Evolutionary conservation across 2,888 invertebrate genomes (phyloP).

Genomic region (Neocrepidodera transversa): DNA sequence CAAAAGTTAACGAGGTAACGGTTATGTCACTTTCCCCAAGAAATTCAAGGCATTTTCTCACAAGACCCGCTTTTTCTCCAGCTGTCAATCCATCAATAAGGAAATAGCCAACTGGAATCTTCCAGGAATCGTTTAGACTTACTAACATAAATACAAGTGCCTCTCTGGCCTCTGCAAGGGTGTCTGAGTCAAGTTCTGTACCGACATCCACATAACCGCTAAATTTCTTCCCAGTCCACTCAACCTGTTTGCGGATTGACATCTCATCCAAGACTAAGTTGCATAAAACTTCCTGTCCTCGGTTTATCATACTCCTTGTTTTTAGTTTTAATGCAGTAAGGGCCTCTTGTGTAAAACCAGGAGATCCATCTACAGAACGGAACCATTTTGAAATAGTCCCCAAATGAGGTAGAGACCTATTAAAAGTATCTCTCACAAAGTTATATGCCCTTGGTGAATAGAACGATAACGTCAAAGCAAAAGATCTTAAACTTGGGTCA

Average conservation of each 20-base stretch:
- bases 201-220: conserved; percentile 38
- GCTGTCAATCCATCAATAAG: conserved; percentile 34
- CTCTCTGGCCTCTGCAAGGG: conserved; percentile 42
- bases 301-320: not conserved
- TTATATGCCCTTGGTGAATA: no score
- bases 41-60: conserved; percentile 31
- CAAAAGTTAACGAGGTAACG: conserved; percentile 40
- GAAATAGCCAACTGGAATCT: conserved; percentile 44
- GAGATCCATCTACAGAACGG: conserved; percentile 27
- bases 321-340: conserved; percentile 39
- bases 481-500: no score
- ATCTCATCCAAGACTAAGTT: conserved; percentile 49
- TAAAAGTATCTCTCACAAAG: no score
- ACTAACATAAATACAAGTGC: conserved; percentile 40
- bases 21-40: conserved; percentile 32
- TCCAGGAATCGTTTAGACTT: conserved; percentile 39
- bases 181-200: conserved; percentile 33
- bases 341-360: conserved; percentile 41
- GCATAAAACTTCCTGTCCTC: conserved; percentile 30
- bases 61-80: conserved; percentile 31
- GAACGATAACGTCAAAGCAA: no score
- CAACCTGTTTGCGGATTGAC: not conserved
- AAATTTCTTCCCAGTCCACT: conserved; percentile 25
- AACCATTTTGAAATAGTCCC: not conserved
- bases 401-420: no score